These are phyloP conservation scores for Phocides pigmalion DNA, from an alignment of 1,140 invertebrate species.

Conservation along the genomic window DNA sequence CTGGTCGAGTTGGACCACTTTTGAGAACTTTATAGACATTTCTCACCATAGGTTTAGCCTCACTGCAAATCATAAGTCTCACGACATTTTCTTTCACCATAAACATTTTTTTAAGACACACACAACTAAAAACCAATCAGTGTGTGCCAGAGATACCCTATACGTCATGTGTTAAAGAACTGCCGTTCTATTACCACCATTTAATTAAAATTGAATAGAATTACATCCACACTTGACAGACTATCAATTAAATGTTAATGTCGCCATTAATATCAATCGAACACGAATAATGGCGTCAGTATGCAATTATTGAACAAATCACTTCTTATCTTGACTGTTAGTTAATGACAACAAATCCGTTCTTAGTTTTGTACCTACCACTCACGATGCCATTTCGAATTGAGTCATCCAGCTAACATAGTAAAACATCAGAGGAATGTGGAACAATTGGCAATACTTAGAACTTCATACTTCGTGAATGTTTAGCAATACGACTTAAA, in stretches of 20 bases:
- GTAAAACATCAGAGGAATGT: slow-evolving; percentile 19
- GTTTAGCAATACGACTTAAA: slow-evolving; percentile 8
- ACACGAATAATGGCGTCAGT: neutral
- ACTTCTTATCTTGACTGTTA: slow-evolving; percentile 3
- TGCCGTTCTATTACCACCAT: no score
- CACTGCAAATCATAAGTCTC: no score
- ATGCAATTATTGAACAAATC: neutral
- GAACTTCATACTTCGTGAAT: slow-evolving; percentile 14
- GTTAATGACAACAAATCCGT: neutral
- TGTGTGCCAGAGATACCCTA: no score
- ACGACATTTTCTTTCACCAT: no score
- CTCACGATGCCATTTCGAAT: slow-evolving; percentile 15
- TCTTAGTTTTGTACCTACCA: slow-evolving; percentile 3
- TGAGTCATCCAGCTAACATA: slow-evolving; percentile 8
- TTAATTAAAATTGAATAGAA: neutral
- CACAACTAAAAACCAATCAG: no score
- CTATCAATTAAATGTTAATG: neutral
- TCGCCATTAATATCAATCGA: slow-evolving; percentile 12
- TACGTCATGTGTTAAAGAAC: no score
- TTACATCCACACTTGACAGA: neutral
- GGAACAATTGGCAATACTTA: slow-evolving; percentile 26
- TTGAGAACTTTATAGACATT: no score
- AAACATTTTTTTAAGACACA: no score
- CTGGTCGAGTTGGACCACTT: no score
- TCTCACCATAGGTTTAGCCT: no score